Percentiles rank a stretch among this genome's conserved stretches.
phyloP scores from a whole-genome alignment of 2,888 invertebrate species.

The Iphiclides podalirius region DNA sequence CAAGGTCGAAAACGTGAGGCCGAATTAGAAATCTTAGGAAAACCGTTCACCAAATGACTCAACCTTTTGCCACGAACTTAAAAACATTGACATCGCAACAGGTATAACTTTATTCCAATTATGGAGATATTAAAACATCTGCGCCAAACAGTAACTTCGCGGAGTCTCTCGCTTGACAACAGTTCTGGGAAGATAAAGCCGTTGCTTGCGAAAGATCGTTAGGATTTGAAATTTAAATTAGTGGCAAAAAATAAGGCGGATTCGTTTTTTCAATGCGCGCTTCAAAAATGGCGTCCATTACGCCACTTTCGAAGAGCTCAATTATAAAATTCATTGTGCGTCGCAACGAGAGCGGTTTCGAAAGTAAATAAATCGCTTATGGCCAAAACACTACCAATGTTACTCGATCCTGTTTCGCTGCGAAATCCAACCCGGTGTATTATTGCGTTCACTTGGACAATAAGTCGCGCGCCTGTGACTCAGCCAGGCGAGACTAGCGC shows the following conservation, averaged over 20 bases:
- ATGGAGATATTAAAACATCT: too few species aligned
- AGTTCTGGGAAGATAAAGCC: neutral
- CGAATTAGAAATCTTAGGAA: conserved; percentile 34
- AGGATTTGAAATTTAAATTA: neutral
- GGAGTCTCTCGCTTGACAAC: neutral
- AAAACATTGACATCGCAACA: neutral
- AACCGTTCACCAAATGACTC: conserved; percentile 37
- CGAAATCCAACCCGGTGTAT: conserved; percentile 63
- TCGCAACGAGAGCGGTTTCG: neutral
- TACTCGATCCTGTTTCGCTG: conserved; percentile 52
- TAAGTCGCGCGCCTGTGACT: conserved; percentile 72
- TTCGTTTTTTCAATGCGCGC: neutral
- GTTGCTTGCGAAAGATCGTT: neutral
- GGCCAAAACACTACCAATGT: conserved; percentile 25
- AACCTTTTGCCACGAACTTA: conserved; percentile 21
- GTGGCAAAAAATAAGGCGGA: neutral
- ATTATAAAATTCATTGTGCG: neutral
- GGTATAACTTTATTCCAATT: too few species aligned
- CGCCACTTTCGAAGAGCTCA: neutral
- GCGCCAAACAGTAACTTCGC: neutral
- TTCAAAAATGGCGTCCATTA: too few species aligned
- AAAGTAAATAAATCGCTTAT: too few species aligned
- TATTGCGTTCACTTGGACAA: conserved; percentile 61
- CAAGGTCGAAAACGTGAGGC: conserved; percentile 31
- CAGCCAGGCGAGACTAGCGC: conserved; percentile 69